These are phyloP conservation scores for Schrankia costaestrigalis DNA, from an alignment of 2,888 invertebrate genomes.

Conservation along the genomic window DNA sequence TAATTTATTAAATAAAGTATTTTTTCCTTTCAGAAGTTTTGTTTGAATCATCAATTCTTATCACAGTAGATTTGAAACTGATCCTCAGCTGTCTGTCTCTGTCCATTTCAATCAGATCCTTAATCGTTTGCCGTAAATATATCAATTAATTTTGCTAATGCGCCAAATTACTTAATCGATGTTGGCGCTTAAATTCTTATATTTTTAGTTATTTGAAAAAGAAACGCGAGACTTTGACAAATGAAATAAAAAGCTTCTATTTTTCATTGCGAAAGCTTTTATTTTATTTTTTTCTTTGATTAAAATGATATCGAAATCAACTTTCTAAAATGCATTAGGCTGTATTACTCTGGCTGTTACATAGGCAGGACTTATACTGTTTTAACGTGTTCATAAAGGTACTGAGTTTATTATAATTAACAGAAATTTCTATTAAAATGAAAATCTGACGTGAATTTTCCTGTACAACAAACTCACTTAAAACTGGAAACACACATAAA, in stretches of 20 bases:
- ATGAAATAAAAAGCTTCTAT: background rate
- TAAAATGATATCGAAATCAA: too few species aligned
- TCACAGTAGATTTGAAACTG: constrained; percentile 15
- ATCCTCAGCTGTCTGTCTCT: constrained; percentile 18
- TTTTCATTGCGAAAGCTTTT: background rate
- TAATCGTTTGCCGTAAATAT: constrained; percentile 26
- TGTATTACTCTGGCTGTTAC: too few species aligned
- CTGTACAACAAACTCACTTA: too few species aligned
- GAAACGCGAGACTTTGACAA: constrained; percentile 4
- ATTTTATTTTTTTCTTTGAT: background rate
- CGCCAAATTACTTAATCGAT: constrained; percentile 22
- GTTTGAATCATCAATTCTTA: constrained; percentile 26
- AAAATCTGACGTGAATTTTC: too few species aligned
- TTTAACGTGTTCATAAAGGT: too few species aligned
- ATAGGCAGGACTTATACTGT: too few species aligned
- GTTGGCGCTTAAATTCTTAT: constrained; percentile 13
- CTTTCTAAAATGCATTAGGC: too few species aligned
- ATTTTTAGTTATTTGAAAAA: constrained; percentile 14
- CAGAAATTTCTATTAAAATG: too few species aligned
- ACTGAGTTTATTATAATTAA: too few species aligned
- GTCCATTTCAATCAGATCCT: constrained; percentile 23
- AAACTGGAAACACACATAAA: too few species aligned
- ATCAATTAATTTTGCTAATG: constrained; percentile 33
- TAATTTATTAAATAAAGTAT: too few species aligned
- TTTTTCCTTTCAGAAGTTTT: too few species aligned